Base-by-base conservation (phyloP, 2,797 vertebrate species). In the Protonibea diacanthus region DNA sequence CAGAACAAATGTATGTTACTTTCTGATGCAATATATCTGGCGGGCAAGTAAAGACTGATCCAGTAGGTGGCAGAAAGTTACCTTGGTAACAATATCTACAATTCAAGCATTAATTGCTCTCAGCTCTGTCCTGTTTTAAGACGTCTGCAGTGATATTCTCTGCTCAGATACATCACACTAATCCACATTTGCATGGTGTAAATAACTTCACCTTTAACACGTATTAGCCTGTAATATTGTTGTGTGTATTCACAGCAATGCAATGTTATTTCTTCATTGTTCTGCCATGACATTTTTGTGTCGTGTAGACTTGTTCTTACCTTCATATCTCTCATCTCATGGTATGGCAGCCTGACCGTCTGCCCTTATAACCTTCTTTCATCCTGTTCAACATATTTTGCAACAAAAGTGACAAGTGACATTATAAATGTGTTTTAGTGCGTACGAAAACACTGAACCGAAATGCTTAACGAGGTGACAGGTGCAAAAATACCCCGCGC, bases 11-110 rank as follows among this genome's bases (percentile, higher is more conserved):
- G 10, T 13, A 42, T 23, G 2, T 57, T 12, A n/a, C 14, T 27
- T 60, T 68, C 42, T n/a, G 4, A n/a, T 40, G 11, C 20, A 58
- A 27, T 66, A 49, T 72, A n/a, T 53, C 51, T 38, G 29, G 7
- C 82, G 64, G 76, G 49, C 51, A 89, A 71, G 23, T 71, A 85
- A 83, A 86, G 63, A 85, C 64, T 74, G 69, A 85, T 88, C 90
- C 92, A 93, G 91, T 86, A 92, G 91, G 84, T 90, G 92, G 91
- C 92, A 92, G 90, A 91, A 88, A 78, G 76, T 89, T 89, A 65
- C 91, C 83, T 83, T 79, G 4, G 45, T 71, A 85, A 86, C 64
- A 85, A 51, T 42, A 70, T 71, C 75, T 61, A 48, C 58, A 76
- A 57, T 68, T 74, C 56, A 61, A 57, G 73, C 78, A 67, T 68